Percentiles rank a stretch among this genome's conserved stretches.
Evolutionary conservation across 2,888 invertebrate species (phyloP).

Genomic region (Chrysolina oricalcia): DNA sequence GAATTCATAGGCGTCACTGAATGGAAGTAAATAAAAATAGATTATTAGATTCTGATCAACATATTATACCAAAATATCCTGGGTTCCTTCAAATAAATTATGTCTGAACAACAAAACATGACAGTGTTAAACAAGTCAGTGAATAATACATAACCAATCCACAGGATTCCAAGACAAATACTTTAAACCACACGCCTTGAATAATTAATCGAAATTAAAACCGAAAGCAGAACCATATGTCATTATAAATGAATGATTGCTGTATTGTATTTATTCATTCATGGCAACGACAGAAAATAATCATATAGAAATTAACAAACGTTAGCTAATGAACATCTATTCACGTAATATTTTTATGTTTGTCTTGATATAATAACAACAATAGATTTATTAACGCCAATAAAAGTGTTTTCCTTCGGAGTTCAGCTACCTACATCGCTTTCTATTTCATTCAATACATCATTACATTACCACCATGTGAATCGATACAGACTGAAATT

Average conservation of each 20-base stretch:
- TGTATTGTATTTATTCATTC: not conserved
- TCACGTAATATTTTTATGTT: conserved; percentile 12
- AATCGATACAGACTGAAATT: conserved; percentile 17
- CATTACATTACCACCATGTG: conserved; percentile 26
- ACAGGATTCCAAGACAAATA: not conserved
- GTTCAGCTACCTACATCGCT: conserved; percentile 12
- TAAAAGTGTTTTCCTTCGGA: not conserved
- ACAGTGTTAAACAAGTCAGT: not conserved
- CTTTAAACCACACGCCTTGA: not conserved
- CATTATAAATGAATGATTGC: not conserved
- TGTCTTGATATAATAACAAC: conserved; percentile 35
- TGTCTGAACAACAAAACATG: not conserved
- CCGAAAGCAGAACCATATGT: not conserved
- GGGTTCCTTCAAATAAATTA: not conserved
- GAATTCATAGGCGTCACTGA: no score
- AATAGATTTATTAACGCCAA: conserved; percentile 22
- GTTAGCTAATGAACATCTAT: conserved; percentile 17
- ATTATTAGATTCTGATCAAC: no score
- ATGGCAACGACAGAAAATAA: not conserved
- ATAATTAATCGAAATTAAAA: not conserved
- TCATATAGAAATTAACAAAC: not conserved
- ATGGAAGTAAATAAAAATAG: no score
- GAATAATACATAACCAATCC: not conserved
- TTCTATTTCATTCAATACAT: conserved; percentile 34
- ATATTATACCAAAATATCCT: not conserved